Conservation (phyloP, 1,140 invertebrate genomes). For the Drosophila persimilis region DNA sequence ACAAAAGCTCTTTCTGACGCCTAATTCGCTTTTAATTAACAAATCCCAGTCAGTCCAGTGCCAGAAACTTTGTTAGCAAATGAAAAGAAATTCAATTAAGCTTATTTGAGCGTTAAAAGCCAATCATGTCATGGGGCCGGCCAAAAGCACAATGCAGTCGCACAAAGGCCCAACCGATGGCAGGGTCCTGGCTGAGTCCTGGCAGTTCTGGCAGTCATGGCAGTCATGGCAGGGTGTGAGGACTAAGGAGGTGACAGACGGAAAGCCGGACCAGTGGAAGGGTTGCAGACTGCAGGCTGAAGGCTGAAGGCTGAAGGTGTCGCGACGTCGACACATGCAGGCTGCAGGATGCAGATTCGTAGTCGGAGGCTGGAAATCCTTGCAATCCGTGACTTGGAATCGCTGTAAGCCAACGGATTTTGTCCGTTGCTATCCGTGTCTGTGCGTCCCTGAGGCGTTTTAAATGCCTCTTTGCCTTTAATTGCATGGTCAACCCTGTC, state of each 20-base stretch:
- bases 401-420: conserved; percentile 53
- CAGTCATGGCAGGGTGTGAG: conserved; percentile 1
- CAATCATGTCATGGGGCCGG: conserved; percentile 75
- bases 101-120: conserved; percentile 83
- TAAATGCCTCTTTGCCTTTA: conserved; percentile 58
- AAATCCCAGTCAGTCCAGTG: conserved; percentile 65
- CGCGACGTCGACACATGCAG: conserved; percentile 58
- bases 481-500: conserved; percentile 54
- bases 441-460: conserved; percentile 60
- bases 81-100: conserved; percentile 83
- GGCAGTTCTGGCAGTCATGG: neutral
- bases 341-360: conserved; percentile 18
- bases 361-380: conserved; percentile 48
- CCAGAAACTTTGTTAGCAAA: conserved; percentile 75
- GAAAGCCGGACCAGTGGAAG: conserved; percentile 27
- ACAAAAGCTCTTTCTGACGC: conserved; percentile 44
- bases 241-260: conserved; percentile 12
- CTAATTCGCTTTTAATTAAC: conserved; percentile 82
- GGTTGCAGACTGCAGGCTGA: conserved; percentile 47
- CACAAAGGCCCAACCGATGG: conserved; percentile 35
- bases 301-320: conserved; percentile 51
- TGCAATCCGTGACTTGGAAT: conserved; percentile 64
- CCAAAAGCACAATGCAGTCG: conserved; percentile 70
- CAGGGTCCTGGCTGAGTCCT: neutral
- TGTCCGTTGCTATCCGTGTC: conserved; percentile 16